Percentiles rank a stretch among this genome's conserved stretches.
These are phyloP conservation scores for Hemibagrus wyckioides DNA, from an alignment of 2,113 vertebrate species.

Conservation along the genomic window DNA sequence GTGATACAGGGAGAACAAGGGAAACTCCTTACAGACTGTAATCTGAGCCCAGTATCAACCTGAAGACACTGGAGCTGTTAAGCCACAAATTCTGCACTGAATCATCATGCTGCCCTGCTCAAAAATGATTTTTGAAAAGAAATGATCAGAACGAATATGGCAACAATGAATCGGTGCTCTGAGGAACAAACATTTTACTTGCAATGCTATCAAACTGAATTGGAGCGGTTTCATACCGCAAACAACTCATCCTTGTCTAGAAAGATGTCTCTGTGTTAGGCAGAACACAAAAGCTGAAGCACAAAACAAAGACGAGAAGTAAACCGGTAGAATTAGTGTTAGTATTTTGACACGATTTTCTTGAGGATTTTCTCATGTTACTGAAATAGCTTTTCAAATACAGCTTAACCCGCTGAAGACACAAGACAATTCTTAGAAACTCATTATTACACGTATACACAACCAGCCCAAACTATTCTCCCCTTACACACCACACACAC, in stretches of 20 bases:
- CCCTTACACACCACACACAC: background rate
- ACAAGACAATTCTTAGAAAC: background rate
- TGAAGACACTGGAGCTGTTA: background rate
- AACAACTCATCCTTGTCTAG: background rate
- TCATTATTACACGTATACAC: background rate
- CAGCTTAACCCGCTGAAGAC: background rate
- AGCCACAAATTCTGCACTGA: background rate
- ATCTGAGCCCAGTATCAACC: background rate
- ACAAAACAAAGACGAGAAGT: background rate
- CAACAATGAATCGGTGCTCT: background rate
- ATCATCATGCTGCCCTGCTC: background rate
- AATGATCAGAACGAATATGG: background rate
- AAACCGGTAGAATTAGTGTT: background rate
- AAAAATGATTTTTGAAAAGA: background rate
- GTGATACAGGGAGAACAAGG: background rate
- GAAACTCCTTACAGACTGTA: background rate
- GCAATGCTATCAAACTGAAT: background rate
- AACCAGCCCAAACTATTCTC: too few species aligned
- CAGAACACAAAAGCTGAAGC: background rate
- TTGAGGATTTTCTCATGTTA: background rate
- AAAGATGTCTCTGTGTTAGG: background rate
- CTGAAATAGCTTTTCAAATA: background rate
- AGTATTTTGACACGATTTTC: background rate
- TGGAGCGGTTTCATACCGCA: background rate
- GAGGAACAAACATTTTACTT: background rate